Evolutionary conservation across 2,888 invertebrate species (phyloP).

Genomic region (Ischnura elegans): DNA sequence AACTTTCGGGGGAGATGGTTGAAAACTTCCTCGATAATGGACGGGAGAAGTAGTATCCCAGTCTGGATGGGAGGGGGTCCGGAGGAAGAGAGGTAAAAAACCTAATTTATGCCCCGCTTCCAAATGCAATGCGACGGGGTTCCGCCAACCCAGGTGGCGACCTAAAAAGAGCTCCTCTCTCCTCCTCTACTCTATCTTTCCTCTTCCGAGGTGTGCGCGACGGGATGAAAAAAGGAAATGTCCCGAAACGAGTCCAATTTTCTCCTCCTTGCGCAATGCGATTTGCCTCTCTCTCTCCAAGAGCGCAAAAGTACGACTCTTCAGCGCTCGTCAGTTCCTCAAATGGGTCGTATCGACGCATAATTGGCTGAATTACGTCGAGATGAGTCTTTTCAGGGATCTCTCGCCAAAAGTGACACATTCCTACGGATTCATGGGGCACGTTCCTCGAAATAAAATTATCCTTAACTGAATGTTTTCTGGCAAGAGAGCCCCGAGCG

Average conservation of each 20-base stretch:
- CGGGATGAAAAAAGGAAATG: background rate
- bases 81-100: background rate
- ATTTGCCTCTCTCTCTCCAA: background rate
- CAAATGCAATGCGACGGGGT: background rate
- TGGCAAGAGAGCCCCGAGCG: too few species aligned
- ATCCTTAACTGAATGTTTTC: too few species aligned
- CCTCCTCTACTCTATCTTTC: too few species aligned
- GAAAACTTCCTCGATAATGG: conserved; percentile 19
- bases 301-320: background rate
- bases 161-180: background rate
- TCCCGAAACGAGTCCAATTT: background rate
- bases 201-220: background rate
- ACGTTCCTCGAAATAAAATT: too few species aligned
- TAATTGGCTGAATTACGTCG: background rate
- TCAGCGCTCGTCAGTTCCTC: background rate
- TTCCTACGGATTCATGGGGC: too few species aligned
- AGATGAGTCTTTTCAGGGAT: background rate
- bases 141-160: background rate
- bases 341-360: background rate
- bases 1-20: background rate
- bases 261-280: background rate
- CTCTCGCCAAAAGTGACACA: too few species aligned
- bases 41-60: conserved; percentile 6
- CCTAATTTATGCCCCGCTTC: conserved; percentile 5
- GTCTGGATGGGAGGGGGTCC: background rate